Evolutionary conservation across 30 jellyfish, hydroid and myxozoan genomes (phyloP), one percentile per base, ranked within the genome.

Genomic region (Aurelia coerulea): DNA sequence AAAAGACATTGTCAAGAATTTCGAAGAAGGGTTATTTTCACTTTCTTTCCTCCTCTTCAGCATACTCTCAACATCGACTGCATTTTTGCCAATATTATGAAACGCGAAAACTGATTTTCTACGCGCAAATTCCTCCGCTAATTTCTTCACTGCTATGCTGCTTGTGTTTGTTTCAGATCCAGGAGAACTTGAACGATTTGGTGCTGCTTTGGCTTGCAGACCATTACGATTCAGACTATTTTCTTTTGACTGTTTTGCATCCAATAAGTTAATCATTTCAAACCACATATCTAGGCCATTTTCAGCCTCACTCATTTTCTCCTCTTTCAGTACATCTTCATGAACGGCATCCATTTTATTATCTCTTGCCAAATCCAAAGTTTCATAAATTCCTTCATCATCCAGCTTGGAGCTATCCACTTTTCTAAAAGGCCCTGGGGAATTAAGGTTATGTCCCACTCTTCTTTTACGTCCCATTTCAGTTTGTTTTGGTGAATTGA

Each of bases 41-140:
- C 81, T 71, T 31, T 31, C 29, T 52, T 71, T 71, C 15, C 81
- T 71, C 15, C 81, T 71, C 10, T 42, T 52, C 41, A 71, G 65
- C 16, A 42, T 52, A 71, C 16, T 8, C 13, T 23, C 34, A n/a
- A 60, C 70, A 17, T 71, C 81, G 11, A 71, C 81, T 35, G 78
- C 18, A 71, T 71, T 52, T 39, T 71, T 35, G 63, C 65, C 81
- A 39, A 71, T 71, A n/a, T 71, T 71, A 4, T 71, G 41, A 60
- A 17, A 23, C 35, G 70, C 70, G 35, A 60, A 60, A 17, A 60
- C 70, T 17, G 70, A 60, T 60, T 60, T 60, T 60, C 70, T 60
- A 11, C 35, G 70, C 1, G 56, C 56, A 46, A 46, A 46, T 46
- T 46, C 56, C 56, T 5, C 56, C 56, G 56, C 56, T 46, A 46